Conservation (phyloP, 2,113 vertebrate genomes). For the Meriones unguiculatus region DNA sequence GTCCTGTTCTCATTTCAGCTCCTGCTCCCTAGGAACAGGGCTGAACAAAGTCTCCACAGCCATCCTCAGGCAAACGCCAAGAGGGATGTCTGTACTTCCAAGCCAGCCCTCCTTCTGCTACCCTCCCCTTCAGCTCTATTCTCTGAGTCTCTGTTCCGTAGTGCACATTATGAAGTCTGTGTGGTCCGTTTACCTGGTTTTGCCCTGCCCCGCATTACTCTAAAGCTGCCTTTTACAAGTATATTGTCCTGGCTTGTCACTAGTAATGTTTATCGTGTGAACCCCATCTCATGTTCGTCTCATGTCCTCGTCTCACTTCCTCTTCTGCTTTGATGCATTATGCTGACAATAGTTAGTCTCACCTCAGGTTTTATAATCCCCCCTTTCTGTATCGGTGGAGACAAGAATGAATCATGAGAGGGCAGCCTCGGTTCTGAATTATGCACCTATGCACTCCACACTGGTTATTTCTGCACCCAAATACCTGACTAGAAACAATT, state of each 20-base stretch:
- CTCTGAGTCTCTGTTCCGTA: neutral
- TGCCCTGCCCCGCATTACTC: neutral
- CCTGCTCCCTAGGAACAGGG: neutral
- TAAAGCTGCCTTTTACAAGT: neutral
- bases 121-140: neutral
- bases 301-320: neutral
- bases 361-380: neutral
- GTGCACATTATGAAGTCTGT: neutral
- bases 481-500: neutral
- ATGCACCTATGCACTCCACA: neutral
- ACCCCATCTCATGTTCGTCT: neutral
- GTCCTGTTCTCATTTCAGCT: neutral
- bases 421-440: neutral
- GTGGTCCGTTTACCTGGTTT: neutral
- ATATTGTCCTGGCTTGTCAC: neutral
- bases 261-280: neutral
- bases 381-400: neutral
- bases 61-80: neutral
- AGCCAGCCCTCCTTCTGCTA: neutral
- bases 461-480: neutral
- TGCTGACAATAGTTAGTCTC: neutral
- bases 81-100: neutral
- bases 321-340: constrained; percentile 10
- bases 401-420: neutral
- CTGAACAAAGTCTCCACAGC: neutral